Conservation (phyloP, 37 sponge, comb jelly and placozoan species). For the Halichondria panicea region DNA sequence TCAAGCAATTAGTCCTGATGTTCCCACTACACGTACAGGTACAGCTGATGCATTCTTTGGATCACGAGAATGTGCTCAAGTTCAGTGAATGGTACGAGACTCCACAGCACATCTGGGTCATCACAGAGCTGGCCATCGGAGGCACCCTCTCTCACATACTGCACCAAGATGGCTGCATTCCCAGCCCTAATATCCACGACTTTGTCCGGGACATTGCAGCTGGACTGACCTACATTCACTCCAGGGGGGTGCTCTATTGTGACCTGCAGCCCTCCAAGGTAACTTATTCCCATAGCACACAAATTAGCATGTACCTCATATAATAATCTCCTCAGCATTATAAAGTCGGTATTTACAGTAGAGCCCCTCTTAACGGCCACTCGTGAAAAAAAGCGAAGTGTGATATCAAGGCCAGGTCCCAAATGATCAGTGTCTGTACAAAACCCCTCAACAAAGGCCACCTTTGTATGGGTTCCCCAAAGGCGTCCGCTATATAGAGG, state of each 20-base stretch:
- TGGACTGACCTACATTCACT: slow-evolving; percentile 56
- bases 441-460: no score
- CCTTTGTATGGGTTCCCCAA: no score
- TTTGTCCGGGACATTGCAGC: slow-evolving; percentile 44
- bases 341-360: background rate
- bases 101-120: slow-evolving; percentile 74
- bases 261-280: slow-evolving; percentile 70
- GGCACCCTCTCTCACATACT: slow-evolving; percentile 61
- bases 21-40: slow-evolving; percentile 25
- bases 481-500: no score
- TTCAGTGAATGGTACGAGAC: slow-evolving; percentile 84
- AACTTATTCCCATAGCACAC: background rate
- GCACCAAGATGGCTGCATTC: slow-evolving; percentile 64
- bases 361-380: background rate
- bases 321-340: background rate
- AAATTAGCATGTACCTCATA: background rate
- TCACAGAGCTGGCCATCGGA: slow-evolving; percentile 68
- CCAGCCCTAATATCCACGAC: background rate
- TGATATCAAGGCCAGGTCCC: no score
- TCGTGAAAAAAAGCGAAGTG: background rate
- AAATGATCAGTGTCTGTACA: no score
- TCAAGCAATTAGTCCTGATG: background rate
- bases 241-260: slow-evolving; percentile 32
- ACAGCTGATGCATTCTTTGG: slow-evolving; percentile 36
- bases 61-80: slow-evolving; percentile 53